phyloP scores from a whole-genome alignment of 2,888 invertebrate species.

The Dexiosoma caninum region DNA sequence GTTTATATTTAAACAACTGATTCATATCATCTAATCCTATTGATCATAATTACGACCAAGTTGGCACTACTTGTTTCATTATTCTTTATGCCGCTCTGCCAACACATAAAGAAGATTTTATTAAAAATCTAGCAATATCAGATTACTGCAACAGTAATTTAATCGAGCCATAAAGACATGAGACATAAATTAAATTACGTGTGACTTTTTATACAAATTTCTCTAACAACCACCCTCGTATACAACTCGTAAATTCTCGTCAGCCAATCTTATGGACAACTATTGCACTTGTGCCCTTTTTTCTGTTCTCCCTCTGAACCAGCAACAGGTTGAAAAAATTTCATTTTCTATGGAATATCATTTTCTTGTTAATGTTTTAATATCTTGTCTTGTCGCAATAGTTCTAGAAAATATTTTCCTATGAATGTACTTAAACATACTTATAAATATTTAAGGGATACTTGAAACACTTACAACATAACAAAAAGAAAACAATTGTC shows the following conservation, averaged over 20 bases:
- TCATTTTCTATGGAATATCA: conserved; percentile 5
- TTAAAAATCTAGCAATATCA: too few species aligned
- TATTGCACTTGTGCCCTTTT: background rate
- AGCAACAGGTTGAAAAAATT: conserved; percentile 31
- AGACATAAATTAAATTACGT: too few species aligned
- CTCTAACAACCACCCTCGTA: background rate
- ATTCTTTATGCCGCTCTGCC: too few species aligned
- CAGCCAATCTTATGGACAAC: background rate
- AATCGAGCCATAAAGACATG: too few species aligned
- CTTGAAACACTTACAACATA: background rate
- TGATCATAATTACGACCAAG: too few species aligned
- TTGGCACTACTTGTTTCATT: too few species aligned
- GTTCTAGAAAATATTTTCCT: background rate
- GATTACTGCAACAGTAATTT: too few species aligned
- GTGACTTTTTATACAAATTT: too few species aligned
- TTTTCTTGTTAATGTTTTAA: conserved; percentile 6
- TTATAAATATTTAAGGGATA: conserved; percentile 12
- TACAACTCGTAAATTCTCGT: background rate
- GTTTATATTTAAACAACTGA: too few species aligned
- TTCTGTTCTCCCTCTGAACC: background rate
- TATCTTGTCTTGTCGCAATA: conserved; percentile 8
- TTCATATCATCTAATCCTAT: too few species aligned
- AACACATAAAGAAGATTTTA: too few species aligned
- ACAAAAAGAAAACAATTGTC: background rate
- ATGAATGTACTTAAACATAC: conserved; percentile 2